Conservation (phyloP, 2,113 vertebrate species). For the Chrysochloris asiatica region DNA sequence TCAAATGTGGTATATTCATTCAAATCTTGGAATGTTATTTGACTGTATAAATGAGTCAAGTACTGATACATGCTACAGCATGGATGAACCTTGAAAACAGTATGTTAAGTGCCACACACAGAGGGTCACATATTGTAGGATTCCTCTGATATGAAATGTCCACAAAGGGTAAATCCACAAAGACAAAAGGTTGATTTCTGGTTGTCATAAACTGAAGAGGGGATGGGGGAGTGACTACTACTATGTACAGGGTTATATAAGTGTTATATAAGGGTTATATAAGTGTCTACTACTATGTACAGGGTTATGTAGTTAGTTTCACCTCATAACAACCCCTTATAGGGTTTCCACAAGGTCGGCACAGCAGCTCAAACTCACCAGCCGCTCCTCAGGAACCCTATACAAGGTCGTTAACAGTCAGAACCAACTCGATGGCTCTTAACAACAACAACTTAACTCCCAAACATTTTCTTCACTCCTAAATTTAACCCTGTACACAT, state of each 20-base stretch:
- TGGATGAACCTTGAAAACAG: slow-evolving; percentile 17
- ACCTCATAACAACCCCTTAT: too few relatives aligned
- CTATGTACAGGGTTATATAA: not conserved
- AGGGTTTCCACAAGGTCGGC: too few relatives aligned
- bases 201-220: not conserved
- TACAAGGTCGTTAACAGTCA: too few relatives aligned
- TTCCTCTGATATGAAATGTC: slow-evolving; percentile 23
- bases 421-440: too few relatives aligned
- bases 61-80: not conserved
- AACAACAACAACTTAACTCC: too few relatives aligned
- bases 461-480: too few relatives aligned
- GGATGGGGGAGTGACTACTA: not conserved
- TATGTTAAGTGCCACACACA: slow-evolving; percentile 2
- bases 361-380: too few relatives aligned
- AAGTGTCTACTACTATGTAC: too few relatives aligned
- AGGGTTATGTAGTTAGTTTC: too few relatives aligned
- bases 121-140: not conserved
- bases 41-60: slow-evolving; percentile 9
- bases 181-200: slow-evolving; percentile 6
- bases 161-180: not conserved
- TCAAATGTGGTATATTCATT: not conserved
- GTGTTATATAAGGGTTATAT: too few relatives aligned
- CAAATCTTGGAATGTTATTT: not conserved
- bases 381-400: too few relatives aligned
- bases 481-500: too few relatives aligned